phyloP scores from a whole-genome alignment of 2,113 vertebrate species.

The Charadrius vociferus region DNA sequence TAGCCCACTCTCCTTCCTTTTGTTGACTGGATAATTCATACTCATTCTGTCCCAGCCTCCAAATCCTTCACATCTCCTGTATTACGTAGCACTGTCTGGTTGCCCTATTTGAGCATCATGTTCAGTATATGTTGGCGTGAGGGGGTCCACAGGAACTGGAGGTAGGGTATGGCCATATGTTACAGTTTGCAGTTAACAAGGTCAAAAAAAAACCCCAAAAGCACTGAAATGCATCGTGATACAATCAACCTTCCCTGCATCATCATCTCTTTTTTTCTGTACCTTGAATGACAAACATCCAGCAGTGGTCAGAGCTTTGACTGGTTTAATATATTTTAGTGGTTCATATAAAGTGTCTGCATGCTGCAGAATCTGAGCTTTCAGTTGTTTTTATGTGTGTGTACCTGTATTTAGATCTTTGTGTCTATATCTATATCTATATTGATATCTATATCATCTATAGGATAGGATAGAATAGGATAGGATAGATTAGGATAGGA shows the following conservation, averaged over 20 bases:
- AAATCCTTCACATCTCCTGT: neutral
- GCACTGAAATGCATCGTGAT: neutral
- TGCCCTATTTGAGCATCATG: neutral
- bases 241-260: neutral
- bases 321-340: neutral
- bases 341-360: neutral
- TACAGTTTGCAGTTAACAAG: neutral
- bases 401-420: neutral
- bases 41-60: neutral
- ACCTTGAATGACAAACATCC: neutral
- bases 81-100: neutral
- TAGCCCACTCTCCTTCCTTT: neutral
- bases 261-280: neutral
- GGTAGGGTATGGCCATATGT: neutral
- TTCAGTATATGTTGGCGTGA: fast-evolving
- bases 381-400: neutral
- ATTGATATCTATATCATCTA: no score
- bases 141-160: neutral
- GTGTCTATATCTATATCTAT: no score
- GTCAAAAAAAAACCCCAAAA: neutral
- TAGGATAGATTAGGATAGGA: neutral
- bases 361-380: neutral
- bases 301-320: neutral
- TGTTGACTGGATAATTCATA: neutral
- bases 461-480: neutral